Base-by-base conservation (phyloP, 2,888 invertebrate species). In the Platerodrilus igneus region DNA sequence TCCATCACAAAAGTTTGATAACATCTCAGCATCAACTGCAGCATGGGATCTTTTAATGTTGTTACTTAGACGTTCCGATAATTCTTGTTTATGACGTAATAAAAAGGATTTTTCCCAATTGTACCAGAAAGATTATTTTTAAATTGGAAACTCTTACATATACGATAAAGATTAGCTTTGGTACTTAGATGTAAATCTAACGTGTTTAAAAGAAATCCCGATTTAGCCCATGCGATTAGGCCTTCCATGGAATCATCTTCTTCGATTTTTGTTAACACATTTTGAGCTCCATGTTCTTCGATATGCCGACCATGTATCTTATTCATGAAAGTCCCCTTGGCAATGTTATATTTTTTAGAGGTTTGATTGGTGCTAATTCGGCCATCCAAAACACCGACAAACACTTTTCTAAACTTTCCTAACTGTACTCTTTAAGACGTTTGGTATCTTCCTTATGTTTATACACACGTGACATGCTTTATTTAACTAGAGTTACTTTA, bases 311-410 rank as follows among this genome's bases (percentile, higher is more conserved):
- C 33, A 21, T 34, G 27, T 18, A 25, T 26, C 26, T 18, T 35
- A 13, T 35, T 36, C n/a, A 28, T 36, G n/a, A 36, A 22, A n/a
- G 36, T 36, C 13, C 36, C 28, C 21, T 36, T 36, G 7, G 28
- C 20, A 16, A 27, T 28, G 18, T 22, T 16, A 26, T 36, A 36
- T 36, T 36, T 36, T 36, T 15, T 20, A 11, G 28, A 27, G 14
- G 27, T 20, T 16, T 22, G 30, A 19, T 14, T 19, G n/a, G 30
- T 16, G 15, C 15, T 15, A n/a, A n/a, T n/a, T n/a, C n/a, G n/a
- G n/a, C n/a, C n/a, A n/a, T n/a, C n/a, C n/a, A n/a, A n/a, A n/a
- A n/a, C n/a, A n/a, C n/a, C n/a, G n/a, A n/a, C n/a, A n/a, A n/a
- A n/a, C n/a, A n/a, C n/a, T n/a, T 28, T 13, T 31, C 31, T 14